A percentile compares a stretch with the other conserved stretches of the same genome.
These are phyloP conservation scores for Poecilus cupreus DNA, from an alignment of 2,888 invertebrate genomes.

Conservation along the genomic window DNA sequence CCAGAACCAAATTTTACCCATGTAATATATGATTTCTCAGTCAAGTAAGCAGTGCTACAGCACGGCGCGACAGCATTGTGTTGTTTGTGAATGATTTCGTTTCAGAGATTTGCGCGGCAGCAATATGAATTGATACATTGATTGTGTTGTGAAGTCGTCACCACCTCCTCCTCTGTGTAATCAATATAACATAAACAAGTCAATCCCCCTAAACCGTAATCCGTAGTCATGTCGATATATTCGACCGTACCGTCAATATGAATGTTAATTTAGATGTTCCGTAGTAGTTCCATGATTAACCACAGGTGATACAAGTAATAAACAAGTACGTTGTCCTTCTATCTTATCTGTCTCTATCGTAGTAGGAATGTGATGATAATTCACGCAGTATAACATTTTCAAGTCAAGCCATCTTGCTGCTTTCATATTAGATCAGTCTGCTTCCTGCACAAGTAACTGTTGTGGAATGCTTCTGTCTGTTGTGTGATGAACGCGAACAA, in stretches of 20 bases:
- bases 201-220: constrained; percentile 14
- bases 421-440: constrained; percentile 69
- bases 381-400: constrained; percentile 64
- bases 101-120: constrained; percentile 66
- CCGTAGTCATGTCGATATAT: constrained; percentile 23
- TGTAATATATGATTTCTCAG: constrained; percentile 24
- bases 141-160: constrained; percentile 68
- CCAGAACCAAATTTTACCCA: constrained; percentile 39
- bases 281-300: constrained; percentile 50
- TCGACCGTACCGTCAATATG: constrained; percentile 49
- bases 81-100: constrained; percentile 55
- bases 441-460: constrained; percentile 66
- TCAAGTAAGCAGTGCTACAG: constrained; percentile 54
- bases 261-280: constrained; percentile 61
- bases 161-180: constrained; percentile 65
- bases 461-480: constrained; percentile 62
- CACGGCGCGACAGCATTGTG: constrained; percentile 54
- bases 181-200: constrained; percentile 39
- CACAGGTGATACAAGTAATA: constrained; percentile 38
- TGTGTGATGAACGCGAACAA: constrained; percentile 39
- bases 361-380: constrained; percentile 66
- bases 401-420: constrained; percentile 70
- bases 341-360: constrained; percentile 63
- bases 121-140: constrained; percentile 73
- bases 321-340: constrained; percentile 44